Conservation (phyloP, 1,140 invertebrate genomes). For the Euwallacea similis region DNA sequence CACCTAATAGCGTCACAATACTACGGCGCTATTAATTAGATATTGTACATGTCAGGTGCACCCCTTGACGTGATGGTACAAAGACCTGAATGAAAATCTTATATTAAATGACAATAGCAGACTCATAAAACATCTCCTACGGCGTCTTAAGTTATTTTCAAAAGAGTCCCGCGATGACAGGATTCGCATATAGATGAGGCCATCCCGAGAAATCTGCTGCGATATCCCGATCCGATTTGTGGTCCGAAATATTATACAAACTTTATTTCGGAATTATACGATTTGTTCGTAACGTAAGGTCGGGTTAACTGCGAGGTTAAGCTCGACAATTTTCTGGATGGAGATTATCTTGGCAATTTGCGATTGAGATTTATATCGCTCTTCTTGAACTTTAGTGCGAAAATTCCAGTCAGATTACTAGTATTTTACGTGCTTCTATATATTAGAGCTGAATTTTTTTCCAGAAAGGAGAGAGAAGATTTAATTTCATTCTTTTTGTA, state of each 20-base stretch:
- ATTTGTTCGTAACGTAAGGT: constrained; percentile 18
- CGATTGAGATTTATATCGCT: constrained; percentile 12
- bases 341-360: constrained; percentile 13
- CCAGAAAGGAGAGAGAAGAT: not conserved
- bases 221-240: constrained; percentile 24
- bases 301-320: constrained; percentile 26
- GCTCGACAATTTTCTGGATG: constrained; percentile 13
- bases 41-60: too few species aligned
- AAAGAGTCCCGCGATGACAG: too few species aligned
- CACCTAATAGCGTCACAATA: too few species aligned
- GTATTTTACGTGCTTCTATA: too few species aligned
- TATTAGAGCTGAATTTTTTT: too few species aligned
- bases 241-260: constrained; percentile 29
- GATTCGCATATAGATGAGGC: constrained; percentile 20
- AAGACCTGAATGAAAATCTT: too few species aligned
- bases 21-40: too few species aligned
- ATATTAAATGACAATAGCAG: too few species aligned
- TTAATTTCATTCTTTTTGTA: constrained; percentile 17
- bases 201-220: constrained; percentile 18
- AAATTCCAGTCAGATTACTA: too few species aligned
- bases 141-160: too few species aligned
- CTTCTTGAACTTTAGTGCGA: not conserved
- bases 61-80: too few species aligned
- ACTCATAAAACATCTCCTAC: too few species aligned
- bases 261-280: constrained; percentile 31